Conservation (phyloP, 2,113 vertebrate genomes). For the Rhinoptilus africanus region DNA sequence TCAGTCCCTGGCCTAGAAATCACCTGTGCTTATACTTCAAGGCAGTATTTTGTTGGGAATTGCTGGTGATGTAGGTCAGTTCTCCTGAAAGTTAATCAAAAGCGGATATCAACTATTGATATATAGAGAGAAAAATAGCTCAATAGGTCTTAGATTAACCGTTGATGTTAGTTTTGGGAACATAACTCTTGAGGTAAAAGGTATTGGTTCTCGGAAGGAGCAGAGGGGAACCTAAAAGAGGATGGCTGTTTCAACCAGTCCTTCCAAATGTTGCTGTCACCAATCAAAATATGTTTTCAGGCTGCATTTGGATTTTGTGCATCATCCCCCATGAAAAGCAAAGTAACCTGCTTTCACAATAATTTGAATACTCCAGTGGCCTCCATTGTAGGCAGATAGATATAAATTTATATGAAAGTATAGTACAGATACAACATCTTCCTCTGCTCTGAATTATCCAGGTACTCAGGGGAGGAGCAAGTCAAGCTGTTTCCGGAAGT, state of each 20-base stretch:
- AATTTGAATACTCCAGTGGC: not conserved
- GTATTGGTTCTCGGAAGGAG: not conserved
- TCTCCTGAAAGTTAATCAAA: not conserved
- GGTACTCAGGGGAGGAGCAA: not conserved
- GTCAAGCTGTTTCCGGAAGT: not conserved
- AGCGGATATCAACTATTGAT: fast-evolving
- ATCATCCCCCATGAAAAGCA: not conserved
- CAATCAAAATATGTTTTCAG: not conserved
- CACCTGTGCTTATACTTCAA: not conserved
- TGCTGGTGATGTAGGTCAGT: not conserved
- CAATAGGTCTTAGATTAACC: not conserved
- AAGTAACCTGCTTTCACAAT: not conserved
- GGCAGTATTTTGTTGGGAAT: not conserved
- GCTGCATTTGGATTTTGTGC: not conserved
- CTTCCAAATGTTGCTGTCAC: not conserved
- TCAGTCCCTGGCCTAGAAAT: not conserved
- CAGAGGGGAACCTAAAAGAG: not conserved
- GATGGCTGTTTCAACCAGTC: not conserved
- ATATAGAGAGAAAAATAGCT: not conserved
- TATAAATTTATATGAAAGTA: not conserved
- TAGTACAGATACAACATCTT: not conserved
- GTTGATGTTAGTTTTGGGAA: not conserved
- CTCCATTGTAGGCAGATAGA: not conserved
- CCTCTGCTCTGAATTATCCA: not conserved
- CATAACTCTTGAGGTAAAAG: not conserved